These are phyloP conservation scores for Enteromius viviparus DNA, from an alignment of 2,797 vertebrate species.

Conservation along the genomic window DNA sequence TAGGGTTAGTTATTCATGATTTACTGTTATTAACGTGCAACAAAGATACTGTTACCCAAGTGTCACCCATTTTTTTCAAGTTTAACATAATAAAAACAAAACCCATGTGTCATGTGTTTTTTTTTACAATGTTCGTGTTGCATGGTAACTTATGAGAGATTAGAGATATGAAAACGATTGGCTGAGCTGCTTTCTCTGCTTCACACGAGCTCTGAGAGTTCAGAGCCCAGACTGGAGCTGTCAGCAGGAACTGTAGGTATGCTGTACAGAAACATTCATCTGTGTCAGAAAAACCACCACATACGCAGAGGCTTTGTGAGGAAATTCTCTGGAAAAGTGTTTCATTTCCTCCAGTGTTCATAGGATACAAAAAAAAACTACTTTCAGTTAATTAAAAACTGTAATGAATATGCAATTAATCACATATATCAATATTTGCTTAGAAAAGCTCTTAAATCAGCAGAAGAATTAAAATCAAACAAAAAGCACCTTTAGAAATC, in stretches of 20 bases:
- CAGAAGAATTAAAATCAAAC: not conserved
- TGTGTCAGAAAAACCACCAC: slow-evolving; percentile 39
- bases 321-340: not conserved
- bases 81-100: not conserved
- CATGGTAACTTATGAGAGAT: not conserved
- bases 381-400: not conserved
- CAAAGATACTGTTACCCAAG: not conserved
- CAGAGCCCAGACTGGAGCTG: slow-evolving; percentile 9
- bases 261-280: slow-evolving; percentile 16
- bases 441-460: not conserved
- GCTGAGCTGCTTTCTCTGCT: slow-evolving; percentile 16
- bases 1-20: not conserved
- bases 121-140: not conserved
- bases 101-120: not conserved
- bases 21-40: not conserved
- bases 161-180: slow-evolving; percentile 21
- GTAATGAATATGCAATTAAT: not conserved
- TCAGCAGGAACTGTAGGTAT: slow-evolving; percentile 27
- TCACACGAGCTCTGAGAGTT: not conserved
- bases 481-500: not conserved
- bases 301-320: slow-evolving; percentile 11
- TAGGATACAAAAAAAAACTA: not conserved
- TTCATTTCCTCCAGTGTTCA: slow-evolving; percentile 1
- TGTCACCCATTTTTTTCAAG: too few relatives aligned
- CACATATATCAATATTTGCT: not conserved